Base-by-base conservation (phyloP, 2,797 vertebrate species). In the Tolypeutes matacus region DNA sequence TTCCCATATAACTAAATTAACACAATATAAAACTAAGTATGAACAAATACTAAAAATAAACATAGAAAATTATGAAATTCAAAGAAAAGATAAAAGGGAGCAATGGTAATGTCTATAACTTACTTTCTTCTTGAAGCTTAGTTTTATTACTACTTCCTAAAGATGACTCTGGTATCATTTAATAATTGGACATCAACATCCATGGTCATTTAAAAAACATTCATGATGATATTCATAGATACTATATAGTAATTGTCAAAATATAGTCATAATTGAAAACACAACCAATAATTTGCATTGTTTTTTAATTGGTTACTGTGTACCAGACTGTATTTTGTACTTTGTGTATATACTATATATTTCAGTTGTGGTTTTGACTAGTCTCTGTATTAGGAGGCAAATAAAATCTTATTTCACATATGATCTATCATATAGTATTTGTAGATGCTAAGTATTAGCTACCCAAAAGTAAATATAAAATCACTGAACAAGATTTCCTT, bases 121-220 rank as follows among this genome's bases (percentile, higher is more conserved):
- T 46, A 75, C 42, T 20, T 53, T 83, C 29, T 83, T 95, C 60
- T 75, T 81, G 25, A 96, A 80, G 21, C 42, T 89, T 51, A 10
- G 65, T 75, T 58, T 89, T 78, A 81, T 81, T 75, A 80, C 36
- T 92, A 23, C 29, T 80, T 58, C 53, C 20, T 67, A 73, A 92
- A 65, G 14, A 60, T 64, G 83, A 78, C 58, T 69, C 60, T 81
- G 34, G 29, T 64, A 56, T 64, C 21, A 49, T 56, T 70, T 77
- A 87, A 56, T 34, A 76, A 93, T 49, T 82, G 39, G 15, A 10
- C 17, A 82, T 36, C 82, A 56, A 89, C 69, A 77, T 92, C 25
- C n/a, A 49, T 81, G 42, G 21, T 3, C 17, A 65, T 76, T 70
- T 82, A 39, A 36, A 93, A 81, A 51, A 51, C 10, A 46, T 86